phyloP scores from a whole-genome alignment of 2,797 vertebrate species.

The Erethizon dorsatum region DNA sequence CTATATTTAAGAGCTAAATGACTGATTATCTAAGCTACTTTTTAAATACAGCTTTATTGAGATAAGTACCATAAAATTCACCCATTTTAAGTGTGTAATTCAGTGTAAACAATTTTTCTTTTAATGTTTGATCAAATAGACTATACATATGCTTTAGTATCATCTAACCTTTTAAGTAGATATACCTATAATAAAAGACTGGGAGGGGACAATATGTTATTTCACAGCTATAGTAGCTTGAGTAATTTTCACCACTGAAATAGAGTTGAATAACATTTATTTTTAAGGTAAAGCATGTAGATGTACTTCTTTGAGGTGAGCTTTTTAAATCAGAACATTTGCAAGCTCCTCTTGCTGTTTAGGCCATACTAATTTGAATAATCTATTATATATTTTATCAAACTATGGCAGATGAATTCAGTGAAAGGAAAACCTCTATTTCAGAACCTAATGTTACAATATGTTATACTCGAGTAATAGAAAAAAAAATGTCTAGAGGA shows the following conservation, averaged over 20 bases:
- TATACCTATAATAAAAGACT: conserved; percentile 18
- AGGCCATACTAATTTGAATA: conserved; percentile 56
- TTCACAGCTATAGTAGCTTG: conserved; percentile 49
- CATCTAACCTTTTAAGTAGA: conserved; percentile 42
- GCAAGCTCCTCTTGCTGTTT: conserved; percentile 55
- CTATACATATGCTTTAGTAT: conserved; percentile 7
- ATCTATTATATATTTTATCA: conserved; percentile 76
- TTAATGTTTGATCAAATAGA: conserved; percentile 37
- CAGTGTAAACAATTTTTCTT: conserved; percentile 40
- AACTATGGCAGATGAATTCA: conserved; percentile 69
- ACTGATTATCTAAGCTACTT: conserved; percentile 46
- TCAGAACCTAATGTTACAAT: conserved; percentile 57
- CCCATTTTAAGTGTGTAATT: conserved; percentile 28
- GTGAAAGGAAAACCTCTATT: conserved; percentile 70
- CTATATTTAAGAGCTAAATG: neutral
- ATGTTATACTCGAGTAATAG: conserved; percentile 48
- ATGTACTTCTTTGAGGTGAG: conserved; percentile 58
- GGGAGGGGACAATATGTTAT: neutral
- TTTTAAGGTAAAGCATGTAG: conserved; percentile 44
- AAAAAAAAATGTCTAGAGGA: conserved; percentile 59
- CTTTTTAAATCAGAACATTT: conserved; percentile 54
- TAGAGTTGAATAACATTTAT: conserved; percentile 46
- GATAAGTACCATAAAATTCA: conserved; percentile 38
- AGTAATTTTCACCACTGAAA: conserved; percentile 46
- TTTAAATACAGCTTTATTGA: conserved; percentile 54